Base-by-base conservation (phyloP, 2,113 vertebrate genomes). In the Canis aureus region DNA sequence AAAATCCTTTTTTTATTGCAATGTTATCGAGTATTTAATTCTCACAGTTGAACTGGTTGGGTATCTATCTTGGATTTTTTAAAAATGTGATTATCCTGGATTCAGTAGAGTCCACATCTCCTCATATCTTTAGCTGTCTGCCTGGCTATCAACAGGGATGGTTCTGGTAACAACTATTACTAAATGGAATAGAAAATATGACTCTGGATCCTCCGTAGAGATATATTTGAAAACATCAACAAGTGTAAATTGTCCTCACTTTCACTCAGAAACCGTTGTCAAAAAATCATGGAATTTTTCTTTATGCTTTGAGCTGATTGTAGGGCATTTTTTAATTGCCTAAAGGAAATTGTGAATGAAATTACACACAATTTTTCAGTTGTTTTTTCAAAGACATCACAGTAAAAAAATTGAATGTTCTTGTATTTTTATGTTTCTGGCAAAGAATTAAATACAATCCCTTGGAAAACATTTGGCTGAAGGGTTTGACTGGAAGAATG, bases 221-320 rank as follows among this genome's bases (percentile, higher is more conserved):
- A 67, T 91, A 19, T 91, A 78, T 90, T 90, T 90, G 49, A 98
- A 95, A 96, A 2, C 59, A 92, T 69, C 43, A 86, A 53, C 25
- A 88, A 57, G 32, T 94, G 76, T 35, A 19, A 53, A 2, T 91
- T 79, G 87, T 95, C 96, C 71, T 91, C 29, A 85, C 89, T 71
- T 88, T 35, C 74, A 11, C 57, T 86, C 57, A 95, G 73, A 93
- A 55, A 79, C 94, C 66, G 2, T 43, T 95, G 32, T 87, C 38
- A 57, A n/a, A 95, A 96, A 92, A 90, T 69, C 79, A 86, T 62
- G 4, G 23, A 74, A 35, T n/a, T 51, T 97, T 94, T 69, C 9
- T 57, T 69, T 79, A n/a, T 27, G 29, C 38, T 74, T 90, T 96
- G 55, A 86, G n/a, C 4, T 53, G 15, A 66, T 32, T 32, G 5